Conservation (phyloP, 2,113 vertebrate genomes). For the Rhipidura dahli region DNA sequence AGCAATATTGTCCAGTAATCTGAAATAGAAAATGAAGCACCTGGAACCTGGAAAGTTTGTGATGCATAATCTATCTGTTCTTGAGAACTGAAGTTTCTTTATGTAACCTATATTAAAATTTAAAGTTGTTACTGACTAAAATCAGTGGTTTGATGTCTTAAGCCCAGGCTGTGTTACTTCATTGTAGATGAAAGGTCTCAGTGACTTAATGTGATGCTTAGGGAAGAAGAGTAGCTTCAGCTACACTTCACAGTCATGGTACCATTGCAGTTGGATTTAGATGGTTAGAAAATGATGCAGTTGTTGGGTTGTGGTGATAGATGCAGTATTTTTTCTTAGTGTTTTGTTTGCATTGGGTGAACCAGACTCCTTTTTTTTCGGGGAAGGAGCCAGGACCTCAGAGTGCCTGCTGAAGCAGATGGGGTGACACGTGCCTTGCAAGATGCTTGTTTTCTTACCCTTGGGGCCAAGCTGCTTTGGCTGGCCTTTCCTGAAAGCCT, state of each 20-base stretch:
- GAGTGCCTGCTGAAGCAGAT: neutral
- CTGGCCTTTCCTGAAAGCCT: neutral
- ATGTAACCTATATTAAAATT: neutral
- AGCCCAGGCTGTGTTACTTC: neutral
- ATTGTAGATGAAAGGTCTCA: neutral
- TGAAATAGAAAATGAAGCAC: neutral
- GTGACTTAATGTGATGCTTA: neutral
- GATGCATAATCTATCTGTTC: neutral
- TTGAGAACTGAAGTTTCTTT: neutral
- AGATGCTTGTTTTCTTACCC: neutral
- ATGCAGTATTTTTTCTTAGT: neutral
- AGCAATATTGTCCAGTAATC: neutral
- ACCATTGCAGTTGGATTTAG: neutral
- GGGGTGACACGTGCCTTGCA: fast-evolving
- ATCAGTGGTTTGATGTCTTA: neutral
- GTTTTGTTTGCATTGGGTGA: neutral
- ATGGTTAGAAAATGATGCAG: neutral
- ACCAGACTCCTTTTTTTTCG: neutral
- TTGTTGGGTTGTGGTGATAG: neutral
- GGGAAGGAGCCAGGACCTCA: neutral
- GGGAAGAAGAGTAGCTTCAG: neutral
- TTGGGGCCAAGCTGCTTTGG: neutral
- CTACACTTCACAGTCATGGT: neutral
- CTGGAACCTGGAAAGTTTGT: neutral
- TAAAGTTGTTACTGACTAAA: neutral